Evolutionary conservation across 2,888 invertebrate genomes (phyloP).

Genomic region (Eurytoma californica): DNA sequence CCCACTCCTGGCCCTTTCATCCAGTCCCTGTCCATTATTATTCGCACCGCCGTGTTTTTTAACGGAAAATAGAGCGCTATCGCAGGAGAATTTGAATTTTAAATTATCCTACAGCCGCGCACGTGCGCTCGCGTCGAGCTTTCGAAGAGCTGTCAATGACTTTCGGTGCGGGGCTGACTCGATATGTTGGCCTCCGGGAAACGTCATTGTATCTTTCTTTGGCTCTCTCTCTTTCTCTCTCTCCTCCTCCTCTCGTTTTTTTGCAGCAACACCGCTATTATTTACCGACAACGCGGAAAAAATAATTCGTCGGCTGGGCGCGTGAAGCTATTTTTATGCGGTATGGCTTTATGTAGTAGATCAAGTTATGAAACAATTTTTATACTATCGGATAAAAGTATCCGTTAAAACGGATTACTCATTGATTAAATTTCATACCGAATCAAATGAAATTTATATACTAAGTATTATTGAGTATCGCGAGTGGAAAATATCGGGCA

Average conservation of each 20-base stretch:
- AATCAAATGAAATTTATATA: too few relatives aligned
- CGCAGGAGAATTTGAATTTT: slow-evolving; percentile 50
- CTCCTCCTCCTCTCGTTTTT: background rate
- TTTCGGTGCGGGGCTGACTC: slow-evolving; percentile 18
- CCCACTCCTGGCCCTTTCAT: too few relatives aligned
- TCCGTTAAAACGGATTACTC: too few relatives aligned
- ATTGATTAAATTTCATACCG: too few relatives aligned
- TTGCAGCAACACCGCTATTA: background rate
- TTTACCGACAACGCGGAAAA: background rate
- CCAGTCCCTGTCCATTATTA: slow-evolving; percentile 40
- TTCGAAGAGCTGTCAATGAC: slow-evolving; percentile 44
- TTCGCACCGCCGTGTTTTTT: slow-evolving; percentile 48
- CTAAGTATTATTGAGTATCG: too few relatives aligned
- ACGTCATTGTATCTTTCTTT: slow-evolving; percentile 37
- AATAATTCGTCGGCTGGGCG: background rate
- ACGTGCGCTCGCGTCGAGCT: background rate
- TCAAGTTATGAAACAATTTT: too few relatives aligned
- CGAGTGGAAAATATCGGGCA: too few relatives aligned
- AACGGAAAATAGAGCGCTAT: slow-evolving; percentile 40
- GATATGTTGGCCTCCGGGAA: slow-evolving; percentile 17
- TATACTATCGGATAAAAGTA: too few relatives aligned
- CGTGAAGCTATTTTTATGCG: background rate
- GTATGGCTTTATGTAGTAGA: background rate
- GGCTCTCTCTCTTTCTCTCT: background rate
- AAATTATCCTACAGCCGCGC: slow-evolving; percentile 28